Conservation (phyloP, 2,113 vertebrate species). For the Solenodon paradoxus region DNA sequence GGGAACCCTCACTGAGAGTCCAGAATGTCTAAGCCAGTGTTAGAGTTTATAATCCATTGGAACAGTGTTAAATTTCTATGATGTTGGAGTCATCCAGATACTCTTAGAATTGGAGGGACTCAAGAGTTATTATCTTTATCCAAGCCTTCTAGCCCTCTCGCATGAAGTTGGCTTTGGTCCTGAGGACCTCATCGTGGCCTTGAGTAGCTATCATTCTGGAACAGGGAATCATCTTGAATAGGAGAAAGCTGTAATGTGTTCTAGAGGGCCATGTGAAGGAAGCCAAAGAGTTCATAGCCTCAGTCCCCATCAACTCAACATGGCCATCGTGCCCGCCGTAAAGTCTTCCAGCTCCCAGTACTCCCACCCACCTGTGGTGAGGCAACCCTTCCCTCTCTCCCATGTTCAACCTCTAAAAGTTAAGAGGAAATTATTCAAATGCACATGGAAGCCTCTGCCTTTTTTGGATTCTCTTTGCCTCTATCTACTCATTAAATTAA, state of each 20-base stretch:
- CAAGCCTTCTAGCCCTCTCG: background rate
- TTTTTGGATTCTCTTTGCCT: background rate
- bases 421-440: background rate
- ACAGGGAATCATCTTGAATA: background rate
- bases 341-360: background rate
- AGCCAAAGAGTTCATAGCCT: background rate
- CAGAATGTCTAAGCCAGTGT: conserved; percentile 75
- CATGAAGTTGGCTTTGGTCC: background rate
- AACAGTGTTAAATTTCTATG: conserved; percentile 82
- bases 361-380: background rate
- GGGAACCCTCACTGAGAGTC: background rate
- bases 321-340: background rate
- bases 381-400: background rate
- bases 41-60: conserved; percentile 70
- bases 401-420: conserved; percentile 15
- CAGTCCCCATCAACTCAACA: background rate
- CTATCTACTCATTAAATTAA: background rate
- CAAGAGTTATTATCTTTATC: background rate
- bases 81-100: background rate
- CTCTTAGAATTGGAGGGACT: background rate
- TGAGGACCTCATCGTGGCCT: background rate
- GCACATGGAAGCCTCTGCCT: background rate
- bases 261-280: background rate
- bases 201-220: background rate
- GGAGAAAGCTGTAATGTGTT: background rate